These are phyloP conservation scores for Dryobota labecula DNA, from an alignment of 2,888 invertebrate species.

Conservation along the genomic window DNA sequence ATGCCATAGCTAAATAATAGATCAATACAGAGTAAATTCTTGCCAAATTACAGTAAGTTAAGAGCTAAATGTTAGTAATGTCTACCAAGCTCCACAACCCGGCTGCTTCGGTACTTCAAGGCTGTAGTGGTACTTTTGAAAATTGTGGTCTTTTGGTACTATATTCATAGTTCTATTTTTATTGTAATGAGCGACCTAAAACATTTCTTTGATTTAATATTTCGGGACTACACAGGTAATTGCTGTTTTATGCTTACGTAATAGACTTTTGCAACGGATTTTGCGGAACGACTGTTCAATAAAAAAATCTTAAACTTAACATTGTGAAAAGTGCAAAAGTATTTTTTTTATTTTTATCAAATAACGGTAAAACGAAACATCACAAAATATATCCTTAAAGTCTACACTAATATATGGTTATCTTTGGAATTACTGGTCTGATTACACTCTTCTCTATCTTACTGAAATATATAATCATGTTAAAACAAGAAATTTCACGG, in stretches of 20 bases:
- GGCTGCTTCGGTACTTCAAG: conserved; percentile 27
- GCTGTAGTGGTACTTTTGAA: conserved; percentile 39
- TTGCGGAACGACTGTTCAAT: background rate
- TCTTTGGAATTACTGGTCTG: background rate
- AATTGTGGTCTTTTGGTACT: conserved; percentile 25
- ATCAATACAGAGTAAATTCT: conserved; percentile 13
- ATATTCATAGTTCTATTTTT: background rate
- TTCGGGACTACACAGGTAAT: too few species aligned
- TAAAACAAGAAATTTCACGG: background rate
- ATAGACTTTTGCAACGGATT: background rate
- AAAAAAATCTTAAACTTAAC: background rate
- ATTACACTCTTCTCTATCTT: too few species aligned
- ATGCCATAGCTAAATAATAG: conserved; percentile 8
- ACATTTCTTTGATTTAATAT: background rate
- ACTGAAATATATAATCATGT: too few species aligned
- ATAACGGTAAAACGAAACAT: too few species aligned
- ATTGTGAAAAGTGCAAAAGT: too few species aligned
- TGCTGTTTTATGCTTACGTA: background rate
- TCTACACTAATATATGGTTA: too few species aligned
- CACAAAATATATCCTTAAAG: too few species aligned
- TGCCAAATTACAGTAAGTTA: conserved; percentile 19
- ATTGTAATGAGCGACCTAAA: background rate
- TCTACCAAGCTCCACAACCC: conserved; percentile 53
- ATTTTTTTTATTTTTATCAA: too few species aligned
- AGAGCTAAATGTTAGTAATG: conserved; percentile 52